phyloP scores from a whole-genome alignment of 2,888 invertebrate genomes.

The Netelia melanura region DNA sequence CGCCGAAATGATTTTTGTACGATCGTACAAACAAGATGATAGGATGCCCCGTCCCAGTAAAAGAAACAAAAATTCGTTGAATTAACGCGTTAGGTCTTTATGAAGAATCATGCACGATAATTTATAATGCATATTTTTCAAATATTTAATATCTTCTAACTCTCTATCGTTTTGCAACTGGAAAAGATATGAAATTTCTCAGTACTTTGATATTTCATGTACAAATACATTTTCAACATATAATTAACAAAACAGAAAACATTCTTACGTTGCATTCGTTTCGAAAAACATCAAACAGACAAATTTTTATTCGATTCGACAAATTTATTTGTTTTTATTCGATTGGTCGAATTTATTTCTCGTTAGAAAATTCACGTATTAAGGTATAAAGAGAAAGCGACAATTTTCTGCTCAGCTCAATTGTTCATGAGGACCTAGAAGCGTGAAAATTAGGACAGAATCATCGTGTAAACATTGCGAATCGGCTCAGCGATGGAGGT shows the following conservation, averaged over 20 bases:
- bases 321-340: too few relatives aligned
- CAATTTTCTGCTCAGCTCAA: slow-evolving; percentile 4
- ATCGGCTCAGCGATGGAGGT: slow-evolving; percentile 25
- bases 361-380: background rate
- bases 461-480: slow-evolving; percentile 12
- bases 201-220: too few relatives aligned
- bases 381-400: background rate
- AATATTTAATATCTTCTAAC: too few relatives aligned
- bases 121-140: background rate
- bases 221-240: too few relatives aligned
- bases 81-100: slow-evolving; percentile 18
- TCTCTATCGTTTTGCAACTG: too few relatives aligned
- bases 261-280: too few relatives aligned
- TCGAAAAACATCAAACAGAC: too few relatives aligned
- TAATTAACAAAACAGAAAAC: too few relatives aligned
- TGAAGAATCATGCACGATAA: slow-evolving; percentile 31
- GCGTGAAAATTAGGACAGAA: slow-evolving; percentile 25
- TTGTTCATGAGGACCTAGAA: slow-evolving; percentile 46
- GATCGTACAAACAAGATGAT: slow-evolving; percentile 30
- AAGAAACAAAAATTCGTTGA: slow-evolving; percentile 36
- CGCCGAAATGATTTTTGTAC: slow-evolving; percentile 24
- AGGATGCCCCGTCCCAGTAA: slow-evolving; percentile 26
- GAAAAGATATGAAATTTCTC: too few relatives aligned
- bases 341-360: background rate
- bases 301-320: background rate